phyloP scores from a whole-genome alignment of 2,797 vertebrate genomes.

The Gymnothorax reevesii region DNA sequence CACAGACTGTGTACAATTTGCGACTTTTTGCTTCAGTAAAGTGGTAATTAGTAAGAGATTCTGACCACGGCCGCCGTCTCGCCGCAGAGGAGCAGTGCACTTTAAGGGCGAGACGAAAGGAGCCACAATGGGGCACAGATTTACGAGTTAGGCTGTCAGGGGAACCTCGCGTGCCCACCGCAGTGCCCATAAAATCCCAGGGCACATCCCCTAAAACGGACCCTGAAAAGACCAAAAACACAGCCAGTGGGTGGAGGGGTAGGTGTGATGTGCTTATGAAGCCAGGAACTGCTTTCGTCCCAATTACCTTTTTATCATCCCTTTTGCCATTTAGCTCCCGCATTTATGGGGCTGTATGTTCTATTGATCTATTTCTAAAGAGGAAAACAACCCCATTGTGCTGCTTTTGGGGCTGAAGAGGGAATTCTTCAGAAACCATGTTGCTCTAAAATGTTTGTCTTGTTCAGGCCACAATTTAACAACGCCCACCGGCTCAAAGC shows the following conservation, averaged over 20 bases:
- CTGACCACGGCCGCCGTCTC: too few species aligned
- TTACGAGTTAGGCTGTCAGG: not conserved
- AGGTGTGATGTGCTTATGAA: not conserved
- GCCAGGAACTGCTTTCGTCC: not conserved
- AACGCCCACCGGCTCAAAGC: slow-evolving; percentile 11
- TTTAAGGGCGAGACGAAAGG: slow-evolving; percentile 14
- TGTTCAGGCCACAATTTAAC: not conserved
- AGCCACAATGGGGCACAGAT: not conserved
- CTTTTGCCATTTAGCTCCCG: slow-evolving; percentile 4
- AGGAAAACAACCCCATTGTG: slow-evolving; percentile 22
- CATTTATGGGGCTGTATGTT: slow-evolving; percentile 31
- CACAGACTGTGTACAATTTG: too few species aligned
- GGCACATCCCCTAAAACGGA: not conserved
- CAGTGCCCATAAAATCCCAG: not conserved
- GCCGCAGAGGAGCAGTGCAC: slow-evolving; percentile 25
- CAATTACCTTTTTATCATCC: slow-evolving; percentile 19
- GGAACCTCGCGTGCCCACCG: not conserved
- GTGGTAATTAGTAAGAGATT: too few species aligned
- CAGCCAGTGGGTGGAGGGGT: not conserved
- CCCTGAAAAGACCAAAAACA: slow-evolving; percentile 15
- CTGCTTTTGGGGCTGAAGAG: not conserved
- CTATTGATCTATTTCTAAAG: slow-evolving; percentile 13
- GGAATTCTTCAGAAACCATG: not conserved
- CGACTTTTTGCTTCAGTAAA: too few species aligned
- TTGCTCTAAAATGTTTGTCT: not conserved